Percentiles rank a stretch among this genome's conserved stretches.
Conservation (phyloP, 2,888 invertebrate species). For the Leucoptera coffeella region DNA sequence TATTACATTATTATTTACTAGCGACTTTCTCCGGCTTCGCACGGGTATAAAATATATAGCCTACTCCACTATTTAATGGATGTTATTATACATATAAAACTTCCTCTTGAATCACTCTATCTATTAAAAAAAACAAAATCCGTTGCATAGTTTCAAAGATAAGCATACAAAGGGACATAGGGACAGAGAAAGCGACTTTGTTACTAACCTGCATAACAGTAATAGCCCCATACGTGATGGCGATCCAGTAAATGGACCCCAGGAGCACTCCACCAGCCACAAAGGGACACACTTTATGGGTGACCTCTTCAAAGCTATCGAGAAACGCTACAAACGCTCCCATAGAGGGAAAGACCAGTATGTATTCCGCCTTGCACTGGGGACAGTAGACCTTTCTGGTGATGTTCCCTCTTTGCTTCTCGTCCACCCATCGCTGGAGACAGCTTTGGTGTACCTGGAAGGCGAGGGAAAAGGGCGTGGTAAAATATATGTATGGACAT, state of each 20-base stretch:
- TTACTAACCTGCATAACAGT: conserved; percentile 87
- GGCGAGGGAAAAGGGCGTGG: too few relatives aligned
- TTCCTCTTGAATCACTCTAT: too few relatives aligned
- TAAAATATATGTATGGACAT: too few relatives aligned
- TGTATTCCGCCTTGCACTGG: conserved; percentile 93
- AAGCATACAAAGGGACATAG: too few relatives aligned
- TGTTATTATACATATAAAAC: too few relatives aligned
- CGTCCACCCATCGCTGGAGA: conserved; percentile 95
- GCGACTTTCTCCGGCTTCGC: too few relatives aligned
- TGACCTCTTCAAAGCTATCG: conserved; percentile 82
- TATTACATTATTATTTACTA: too few relatives aligned
- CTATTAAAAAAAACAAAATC: too few relatives aligned
- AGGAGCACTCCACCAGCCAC: conserved; percentile 91
- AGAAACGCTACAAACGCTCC: conserved; percentile 80
- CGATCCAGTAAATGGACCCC: conserved; percentile 95
- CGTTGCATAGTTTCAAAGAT: too few relatives aligned
- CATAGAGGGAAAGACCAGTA: conserved; percentile 90
- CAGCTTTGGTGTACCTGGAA: conserved; percentile 84
- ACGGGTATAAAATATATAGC: too few relatives aligned
- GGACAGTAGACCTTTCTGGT: conserved; percentile 79
- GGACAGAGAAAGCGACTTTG: too few relatives aligned
- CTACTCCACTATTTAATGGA: too few relatives aligned
- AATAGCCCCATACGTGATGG: conserved; percentile 94
- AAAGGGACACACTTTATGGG: conserved; percentile 89
- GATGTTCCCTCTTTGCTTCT: conserved; percentile 90